Percentiles rank a stretch among this genome's conserved stretches.
Conservation (phyloP, 2,113 vertebrate species). For the Ameiurus melas region DNA sequence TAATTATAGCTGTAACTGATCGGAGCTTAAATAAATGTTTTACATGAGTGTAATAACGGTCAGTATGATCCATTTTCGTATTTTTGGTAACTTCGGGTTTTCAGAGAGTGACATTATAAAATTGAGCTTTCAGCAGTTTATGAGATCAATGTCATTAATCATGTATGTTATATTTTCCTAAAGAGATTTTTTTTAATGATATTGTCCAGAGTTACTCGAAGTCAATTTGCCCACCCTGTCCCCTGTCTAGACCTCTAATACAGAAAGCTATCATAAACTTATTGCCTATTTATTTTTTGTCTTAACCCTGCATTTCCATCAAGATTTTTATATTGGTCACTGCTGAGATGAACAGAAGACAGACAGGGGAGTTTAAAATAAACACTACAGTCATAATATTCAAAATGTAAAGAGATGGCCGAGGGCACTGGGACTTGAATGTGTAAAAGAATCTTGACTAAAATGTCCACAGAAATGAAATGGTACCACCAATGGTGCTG, state of each 20-base stretch:
- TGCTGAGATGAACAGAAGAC: neutral
- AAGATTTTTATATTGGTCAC: neutral
- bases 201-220: neutral
- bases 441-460: neutral
- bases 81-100: neutral
- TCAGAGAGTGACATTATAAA: neutral
- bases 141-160: neutral
- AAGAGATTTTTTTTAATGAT: neutral
- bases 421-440: neutral
- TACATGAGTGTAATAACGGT: neutral
- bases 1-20: slow-evolving; percentile 28
- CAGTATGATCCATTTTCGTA: neutral
- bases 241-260: slow-evolving; percentile 1
- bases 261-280: neutral
- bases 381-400: neutral
- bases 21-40: neutral
- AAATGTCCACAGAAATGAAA: neutral
- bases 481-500: neutral
- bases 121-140: neutral
- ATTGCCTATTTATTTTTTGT: neutral
- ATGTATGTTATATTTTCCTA: neutral
- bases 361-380: neutral
- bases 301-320: neutral
- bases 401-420: neutral
- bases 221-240: neutral